Evolutionary conservation across 2,888 invertebrate species (phyloP), one percentile per base, ranked within the genome.

Genomic region (Lysandra bellargus): DNA sequence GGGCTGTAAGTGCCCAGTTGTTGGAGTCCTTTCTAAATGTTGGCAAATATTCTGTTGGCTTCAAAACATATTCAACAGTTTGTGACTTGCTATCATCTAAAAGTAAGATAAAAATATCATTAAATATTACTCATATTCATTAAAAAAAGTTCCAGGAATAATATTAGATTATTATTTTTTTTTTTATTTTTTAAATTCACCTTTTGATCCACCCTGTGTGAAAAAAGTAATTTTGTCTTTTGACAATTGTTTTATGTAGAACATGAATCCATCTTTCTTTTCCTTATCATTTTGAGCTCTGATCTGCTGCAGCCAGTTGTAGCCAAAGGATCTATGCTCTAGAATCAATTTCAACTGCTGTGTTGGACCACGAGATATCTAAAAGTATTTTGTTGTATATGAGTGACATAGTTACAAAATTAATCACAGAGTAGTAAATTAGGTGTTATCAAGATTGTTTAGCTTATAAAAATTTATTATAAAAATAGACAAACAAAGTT

Each of bases 271-370:
- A 81, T 95, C 95, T 80, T 87, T 90, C 79, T 92, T 94, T 61
- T 93, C 91, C 80, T 87, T 93, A 77, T 95, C 95, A 84, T 86
- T 89, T 81, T 92, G 92, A 17, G 88, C 87, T 81, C 90, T 84
- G 30, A 87, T 90, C 84, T 93, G 94, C 80, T 90, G 89, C 4
- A 95, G 96, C 96, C 97, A 98, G 78, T 96, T 96, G 87, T 97
- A 97, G 78, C 96, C 96, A 82, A 95, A 96, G 2, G 96, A 96
- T 83, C 96, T 96, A 86, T 98, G 97, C 88, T 98, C 98, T 79
- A 98, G 91, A 53, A 98, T 91, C 80, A 98, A 91, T 83, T 97
- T 96, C 96, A 97, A 98, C 87, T 98, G 98, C 82, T 97, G 96
- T 61, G 96, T 96, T 82, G 96, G 95, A 60, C 95, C 95, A 79